Base-by-base conservation (phyloP, 2,113 vertebrate species). In the Glaucomys volans region DNA sequence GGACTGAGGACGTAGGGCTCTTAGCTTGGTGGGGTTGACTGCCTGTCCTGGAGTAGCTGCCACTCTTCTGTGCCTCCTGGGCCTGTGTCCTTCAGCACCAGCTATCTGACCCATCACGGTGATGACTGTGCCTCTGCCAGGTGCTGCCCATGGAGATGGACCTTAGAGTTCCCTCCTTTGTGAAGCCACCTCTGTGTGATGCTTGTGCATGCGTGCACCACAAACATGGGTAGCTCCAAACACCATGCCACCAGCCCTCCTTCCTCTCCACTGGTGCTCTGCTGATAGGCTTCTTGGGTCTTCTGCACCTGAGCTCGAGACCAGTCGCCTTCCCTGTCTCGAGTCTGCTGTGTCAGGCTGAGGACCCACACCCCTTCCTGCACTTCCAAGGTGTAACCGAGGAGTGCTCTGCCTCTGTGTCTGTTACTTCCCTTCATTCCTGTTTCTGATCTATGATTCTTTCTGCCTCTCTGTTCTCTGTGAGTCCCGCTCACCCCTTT, bases 41-140 rank as follows among this genome's bases (percentile, higher is more conserved):
- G 10, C 66, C 52, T 11, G 4, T 52, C 40, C 54, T 18, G 17
- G 1, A 8, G 10, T 91, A 4, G 14, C 40, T 1, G 2, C 52
- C 12, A 9, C 42, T 1, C 1, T 22, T 35, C 12, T 4, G 2
- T 18, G 42, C 44, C 28, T 62, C 12, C 57, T 0, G 12, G 12
- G 54, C 62, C 66, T 26, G 22, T 74, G 32, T 69, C 26, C 32
- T 28, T 37, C 24, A 24, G 67, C 1, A 2, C 3, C 71, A 59
- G 14, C 4, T 62, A 2, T 52, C 17, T 35, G 75, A 28, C 42
- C 32, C 26, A 42, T 20, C 5, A 1, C 11, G 62, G 26, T 0
- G 0, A 42, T 2, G 11, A 8, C 17, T 0, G 2, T 47, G 26
- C 44, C 52, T 79, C 28, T 84, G 4, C 26, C 0, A 1, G 17